Conservation (phyloP, 2,797 vertebrate genomes). For the Lacerta agilis region DNA sequence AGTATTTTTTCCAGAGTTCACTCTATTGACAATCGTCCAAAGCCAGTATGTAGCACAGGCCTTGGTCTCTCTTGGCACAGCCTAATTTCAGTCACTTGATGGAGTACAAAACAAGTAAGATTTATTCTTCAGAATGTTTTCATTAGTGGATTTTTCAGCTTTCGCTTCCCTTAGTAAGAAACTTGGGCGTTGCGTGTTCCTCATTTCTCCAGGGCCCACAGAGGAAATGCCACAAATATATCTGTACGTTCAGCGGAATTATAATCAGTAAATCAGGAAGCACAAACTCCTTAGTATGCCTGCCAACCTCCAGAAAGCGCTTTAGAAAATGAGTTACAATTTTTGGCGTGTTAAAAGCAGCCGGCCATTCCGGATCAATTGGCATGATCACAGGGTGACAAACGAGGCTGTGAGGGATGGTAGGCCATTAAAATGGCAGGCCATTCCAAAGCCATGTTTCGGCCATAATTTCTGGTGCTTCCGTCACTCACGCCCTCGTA, state of each 20-base stretch:
- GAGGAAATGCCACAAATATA: not conserved
- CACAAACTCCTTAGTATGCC: not conserved
- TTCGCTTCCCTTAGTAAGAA: not conserved
- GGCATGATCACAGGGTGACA: not conserved
- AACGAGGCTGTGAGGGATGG: not conserved
- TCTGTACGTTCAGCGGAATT: not conserved
- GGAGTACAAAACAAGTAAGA: not conserved
- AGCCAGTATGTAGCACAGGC: not conserved
- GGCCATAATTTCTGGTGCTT: not conserved
- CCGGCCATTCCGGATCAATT: not conserved
- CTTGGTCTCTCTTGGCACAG: not conserved
- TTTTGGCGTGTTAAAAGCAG: not conserved
- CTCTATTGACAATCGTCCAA: not conserved
- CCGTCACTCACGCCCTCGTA: not conserved
- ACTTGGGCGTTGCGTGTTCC: not conserved
- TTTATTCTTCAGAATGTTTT: not conserved
- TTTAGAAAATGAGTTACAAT: not conserved
- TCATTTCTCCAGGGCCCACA: not conserved
- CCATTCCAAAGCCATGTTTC: not conserved
- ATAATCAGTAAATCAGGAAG: not conserved
- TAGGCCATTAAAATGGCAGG: not conserved
- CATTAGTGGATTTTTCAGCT: not conserved
- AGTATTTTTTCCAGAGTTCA: not conserved
- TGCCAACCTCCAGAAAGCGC: not conserved
- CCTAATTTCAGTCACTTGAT: accelerated